These are phyloP conservation scores for Slavum lentiscoides DNA, from an alignment of 2,888 invertebrate species.

Conservation along the genomic window DNA sequence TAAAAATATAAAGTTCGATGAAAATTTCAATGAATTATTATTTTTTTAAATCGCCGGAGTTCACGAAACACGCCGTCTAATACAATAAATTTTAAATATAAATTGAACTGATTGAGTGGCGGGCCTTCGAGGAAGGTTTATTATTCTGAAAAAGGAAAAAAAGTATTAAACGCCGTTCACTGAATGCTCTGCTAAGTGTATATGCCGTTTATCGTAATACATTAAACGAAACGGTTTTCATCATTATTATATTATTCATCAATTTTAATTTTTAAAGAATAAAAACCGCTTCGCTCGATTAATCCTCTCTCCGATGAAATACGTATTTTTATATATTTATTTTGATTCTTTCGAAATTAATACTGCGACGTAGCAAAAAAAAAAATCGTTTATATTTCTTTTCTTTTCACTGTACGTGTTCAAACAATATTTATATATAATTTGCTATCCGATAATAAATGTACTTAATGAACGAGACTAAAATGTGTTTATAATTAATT, in stretches of 20 bases:
- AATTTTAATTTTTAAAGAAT: background rate
- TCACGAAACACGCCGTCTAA: background rate
- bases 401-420: no score
- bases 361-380: background rate
- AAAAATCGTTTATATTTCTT: background rate
- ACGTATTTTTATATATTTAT: background rate
- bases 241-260: background rate
- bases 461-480: no score
- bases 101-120: slow-evolving; percentile 10
- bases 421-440: no score
- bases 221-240: background rate
- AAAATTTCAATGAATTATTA: no score
- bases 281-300: background rate
- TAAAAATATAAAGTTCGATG: background rate
- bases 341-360: background rate
- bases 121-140: slow-evolving; percentile 13
- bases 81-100: background rate
- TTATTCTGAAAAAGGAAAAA: slow-evolving; percentile 7
- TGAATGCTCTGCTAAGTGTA: background rate
- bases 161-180: background rate
- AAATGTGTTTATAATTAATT: no score
- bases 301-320: slow-evolving; percentile 6
- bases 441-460: no score
- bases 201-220: background rate
- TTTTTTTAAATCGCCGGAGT: no score